Conservation (phyloP, 2,888 invertebrate genomes). For the Terebella lapidaria region DNA sequence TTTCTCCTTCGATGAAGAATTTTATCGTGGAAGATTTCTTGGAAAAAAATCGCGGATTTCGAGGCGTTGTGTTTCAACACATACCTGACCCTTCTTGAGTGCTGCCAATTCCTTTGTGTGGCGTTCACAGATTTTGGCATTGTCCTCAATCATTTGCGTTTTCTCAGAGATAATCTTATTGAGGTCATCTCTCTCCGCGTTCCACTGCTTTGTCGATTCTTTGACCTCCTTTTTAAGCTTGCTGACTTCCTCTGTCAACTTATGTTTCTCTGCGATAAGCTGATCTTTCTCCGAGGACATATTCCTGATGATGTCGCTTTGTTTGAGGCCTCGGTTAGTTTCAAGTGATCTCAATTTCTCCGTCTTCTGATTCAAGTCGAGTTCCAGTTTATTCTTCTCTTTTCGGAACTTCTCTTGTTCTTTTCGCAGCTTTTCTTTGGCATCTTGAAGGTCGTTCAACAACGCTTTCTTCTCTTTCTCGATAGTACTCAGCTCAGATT, state of each 20-base stretch:
- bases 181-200: slow-evolving; percentile 33
- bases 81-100: slow-evolving; percentile 18
- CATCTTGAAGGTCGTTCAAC: slow-evolving; percentile 26
- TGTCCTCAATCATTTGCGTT: slow-evolving; percentile 27
- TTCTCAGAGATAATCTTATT: slow-evolving; percentile 34
- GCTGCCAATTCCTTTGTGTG: slow-evolving; percentile 25
- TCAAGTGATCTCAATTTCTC: slow-evolving; percentile 12
- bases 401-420: slow-evolving; percentile 10
- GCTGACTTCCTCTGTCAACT: slow-evolving; percentile 33
- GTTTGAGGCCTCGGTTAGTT: slow-evolving; percentile 5
- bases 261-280: slow-evolving; percentile 41
- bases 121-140: slow-evolving; percentile 13
- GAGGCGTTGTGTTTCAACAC: neutral
- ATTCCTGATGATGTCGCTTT: slow-evolving; percentile 29
- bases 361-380: slow-evolving; percentile 18
- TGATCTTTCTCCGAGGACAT: slow-evolving; percentile 39
- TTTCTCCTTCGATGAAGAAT: no score
- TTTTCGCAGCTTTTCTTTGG: slow-evolving; percentile 12
- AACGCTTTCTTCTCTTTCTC: slow-evolving; percentile 27
- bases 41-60: no score
- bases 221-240: slow-evolving; percentile 33
- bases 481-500: slow-evolving; percentile 33
- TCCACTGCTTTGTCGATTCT: slow-evolving; percentile 23
- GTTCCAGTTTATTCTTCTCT: slow-evolving; percentile 16
- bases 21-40: no score